Percentiles rank a stretch among this genome's conserved stretches.
These are phyloP conservation scores for Phrynocephalus vlangalii DNA, from an alignment of 2,797 vertebrate species.

Conservation along the genomic window DNA sequence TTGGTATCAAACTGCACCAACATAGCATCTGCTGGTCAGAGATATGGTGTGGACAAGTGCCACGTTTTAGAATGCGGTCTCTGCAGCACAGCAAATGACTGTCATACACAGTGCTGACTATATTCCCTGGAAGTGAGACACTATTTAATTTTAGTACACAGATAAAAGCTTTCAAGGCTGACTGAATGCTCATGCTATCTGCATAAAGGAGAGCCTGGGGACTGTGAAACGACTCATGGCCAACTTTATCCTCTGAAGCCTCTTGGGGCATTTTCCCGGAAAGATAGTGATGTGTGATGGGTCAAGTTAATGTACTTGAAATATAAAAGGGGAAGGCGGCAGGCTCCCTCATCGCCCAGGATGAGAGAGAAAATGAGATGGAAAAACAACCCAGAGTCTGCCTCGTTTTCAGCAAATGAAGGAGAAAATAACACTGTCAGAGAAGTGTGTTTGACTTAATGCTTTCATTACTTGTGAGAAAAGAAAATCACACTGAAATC, in stretches of 20 bases:
- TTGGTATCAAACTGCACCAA: neutral
- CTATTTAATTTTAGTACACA: slow-evolving; percentile 52
- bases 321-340: slow-evolving; percentile 22
- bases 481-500: slow-evolving; percentile 52
- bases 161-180: slow-evolving; percentile 54
- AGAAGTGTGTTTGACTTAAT: neutral
- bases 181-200: slow-evolving; percentile 44
- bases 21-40: neutral
- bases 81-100: slow-evolving; percentile 29
- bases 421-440: slow-evolving; percentile 19
- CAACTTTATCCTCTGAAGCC: slow-evolving; percentile 46
- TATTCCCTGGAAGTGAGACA: slow-evolving; percentile 25
- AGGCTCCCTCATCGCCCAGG: neutral
- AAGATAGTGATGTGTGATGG: slow-evolving; percentile 29
- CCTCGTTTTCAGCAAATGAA: slow-evolving; percentile 39
- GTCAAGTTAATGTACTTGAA: slow-evolving; percentile 31
- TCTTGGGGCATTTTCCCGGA: slow-evolving; percentile 52
- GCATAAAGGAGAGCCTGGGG: slow-evolving; percentile 36
- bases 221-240: slow-evolving; percentile 46
- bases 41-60: neutral
- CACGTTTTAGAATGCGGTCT: neutral
- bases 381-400: neutral
- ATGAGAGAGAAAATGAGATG: slow-evolving; percentile 30
- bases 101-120: neutral
- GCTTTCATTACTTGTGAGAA: slow-evolving; percentile 50